phyloP scores from a whole-genome alignment of 2,797 vertebrate species.

The Muscicapa striata region DNA sequence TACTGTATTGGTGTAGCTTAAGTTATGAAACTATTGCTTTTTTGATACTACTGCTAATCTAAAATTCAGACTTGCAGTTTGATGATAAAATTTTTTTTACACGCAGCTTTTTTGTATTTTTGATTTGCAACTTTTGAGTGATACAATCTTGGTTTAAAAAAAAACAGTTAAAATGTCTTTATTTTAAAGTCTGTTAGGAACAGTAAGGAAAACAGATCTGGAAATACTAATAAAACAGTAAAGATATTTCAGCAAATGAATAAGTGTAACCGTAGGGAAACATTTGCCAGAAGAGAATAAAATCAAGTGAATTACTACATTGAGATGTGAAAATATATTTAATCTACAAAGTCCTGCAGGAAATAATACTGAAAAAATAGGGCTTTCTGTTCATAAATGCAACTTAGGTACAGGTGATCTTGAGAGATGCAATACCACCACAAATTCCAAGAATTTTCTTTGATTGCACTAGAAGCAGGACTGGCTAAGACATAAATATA shows the following conservation, averaged over 20 bases:
- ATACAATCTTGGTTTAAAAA: neutral
- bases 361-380: neutral
- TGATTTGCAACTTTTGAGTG: neutral
- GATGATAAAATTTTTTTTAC: neutral
- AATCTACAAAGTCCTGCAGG: neutral
- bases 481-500: slow-evolving; percentile 10
- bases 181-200: neutral
- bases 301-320: neutral
- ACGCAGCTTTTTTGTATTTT: neutral
- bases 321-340: neutral
- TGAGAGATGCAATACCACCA: neutral
- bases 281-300: neutral
- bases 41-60: neutral
- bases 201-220: neutral
- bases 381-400: neutral
- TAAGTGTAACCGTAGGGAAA: neutral
- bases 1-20: neutral
- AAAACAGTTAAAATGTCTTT: neutral
- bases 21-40: neutral
- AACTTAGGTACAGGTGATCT: neutral
- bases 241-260: neutral
- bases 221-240: neutral
- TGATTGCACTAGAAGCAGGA: neutral
- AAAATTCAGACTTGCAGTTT: neutral
- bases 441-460: neutral